Base-by-base conservation (phyloP, 2,888 invertebrate genomes). In the Nephrotoma guestfalica region DNA sequence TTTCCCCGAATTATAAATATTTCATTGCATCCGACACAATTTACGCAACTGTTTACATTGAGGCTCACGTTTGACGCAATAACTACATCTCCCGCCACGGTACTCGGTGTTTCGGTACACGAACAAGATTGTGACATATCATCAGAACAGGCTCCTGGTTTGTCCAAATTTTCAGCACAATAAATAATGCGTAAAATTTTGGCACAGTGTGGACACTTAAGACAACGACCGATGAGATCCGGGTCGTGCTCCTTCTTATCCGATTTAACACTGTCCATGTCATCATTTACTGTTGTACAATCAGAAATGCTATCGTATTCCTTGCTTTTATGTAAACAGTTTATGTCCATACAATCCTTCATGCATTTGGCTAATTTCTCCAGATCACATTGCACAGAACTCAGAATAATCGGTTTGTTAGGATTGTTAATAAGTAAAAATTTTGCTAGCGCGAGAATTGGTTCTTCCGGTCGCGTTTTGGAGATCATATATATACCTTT, bases 341-440 rank as follows among this genome's bases (percentile, higher is more conserved):
- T 30, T 41, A 41, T 6, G 41, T 84, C 84, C 5, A 7, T n/a
- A 15, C 84, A 84, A 13, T 41, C 41, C 15, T 84, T 11, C 30
- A 45, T 18, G n/a, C 43, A 86, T 43, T 85, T 42, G 1, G 11
- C 18, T 4, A 86, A 30, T 40, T 86, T 86, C 0, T 45, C 30
- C 0, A 45, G 0, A 11, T 47, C 86, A 30, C 89, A 88, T 90
- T 85, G 57, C 18, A 87, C 57, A 0, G 86, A 15, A 42, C 86
- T 85, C n/a, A 41, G 85, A 4, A 87, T 86, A 4, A 86, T 92
- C 0, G 95, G 96, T 89, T 94, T 94, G 89, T 95, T 95, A 4
- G 96, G 96, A 91, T 97, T 96, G 90, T 96, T 94, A 83, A 93
- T 91, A 6, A 95, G 91, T 71, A 97, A 91, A 93, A 96, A 95